A percentile compares a stretch with the other conserved stretches of the same genome.
Conservation (phyloP, 1,140 invertebrate genomes). For the Charaxes varanes region DNA sequence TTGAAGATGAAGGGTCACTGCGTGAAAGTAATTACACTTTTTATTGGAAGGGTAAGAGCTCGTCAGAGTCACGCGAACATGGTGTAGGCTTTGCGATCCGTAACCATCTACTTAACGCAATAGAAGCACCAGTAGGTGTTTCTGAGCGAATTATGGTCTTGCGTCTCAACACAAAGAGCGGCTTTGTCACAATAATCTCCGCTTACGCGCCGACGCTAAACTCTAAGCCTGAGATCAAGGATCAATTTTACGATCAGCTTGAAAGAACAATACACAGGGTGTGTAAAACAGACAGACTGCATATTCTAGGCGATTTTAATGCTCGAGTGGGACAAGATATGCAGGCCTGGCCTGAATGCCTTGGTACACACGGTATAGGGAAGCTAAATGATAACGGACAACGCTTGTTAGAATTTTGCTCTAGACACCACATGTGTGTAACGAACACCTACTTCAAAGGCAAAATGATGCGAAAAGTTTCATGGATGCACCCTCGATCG, state of each 20-base stretch:
- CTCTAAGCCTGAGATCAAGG: conserved; percentile 11
- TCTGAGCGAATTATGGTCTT: too few species aligned
- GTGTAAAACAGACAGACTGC: background rate
- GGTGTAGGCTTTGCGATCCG: too few species aligned
- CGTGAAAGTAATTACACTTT: too few species aligned
- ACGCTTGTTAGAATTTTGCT: conserved; percentile 12
- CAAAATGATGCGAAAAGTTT: conserved; percentile 9
- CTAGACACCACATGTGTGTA: conserved; percentile 10
- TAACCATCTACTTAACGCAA: too few species aligned
- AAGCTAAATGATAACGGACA: conserved; percentile 19
- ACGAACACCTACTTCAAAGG: conserved; percentile 20
- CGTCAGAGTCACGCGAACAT: too few species aligned
- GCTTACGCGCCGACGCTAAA: conserved; percentile 16
- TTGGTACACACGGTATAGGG: conserved; percentile 14
- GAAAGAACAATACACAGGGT: background rate
- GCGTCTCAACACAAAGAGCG: too few species aligned
- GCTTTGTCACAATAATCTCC: too few species aligned
- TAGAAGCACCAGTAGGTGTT: too few species aligned
- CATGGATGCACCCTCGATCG: conserved; percentile 19
- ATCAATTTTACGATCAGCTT: conserved; percentile 15
- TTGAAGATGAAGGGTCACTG: too few species aligned
- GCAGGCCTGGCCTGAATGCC: conserved; percentile 7
- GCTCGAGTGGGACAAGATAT: conserved; percentile 13
- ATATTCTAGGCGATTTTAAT: too few species aligned
- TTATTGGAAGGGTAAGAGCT: too few species aligned